Evolutionary conservation across 1,140 invertebrate species (phyloP), one percentile per base, ranked within the genome.

Genomic region (Hormaphis cornu): DNA sequence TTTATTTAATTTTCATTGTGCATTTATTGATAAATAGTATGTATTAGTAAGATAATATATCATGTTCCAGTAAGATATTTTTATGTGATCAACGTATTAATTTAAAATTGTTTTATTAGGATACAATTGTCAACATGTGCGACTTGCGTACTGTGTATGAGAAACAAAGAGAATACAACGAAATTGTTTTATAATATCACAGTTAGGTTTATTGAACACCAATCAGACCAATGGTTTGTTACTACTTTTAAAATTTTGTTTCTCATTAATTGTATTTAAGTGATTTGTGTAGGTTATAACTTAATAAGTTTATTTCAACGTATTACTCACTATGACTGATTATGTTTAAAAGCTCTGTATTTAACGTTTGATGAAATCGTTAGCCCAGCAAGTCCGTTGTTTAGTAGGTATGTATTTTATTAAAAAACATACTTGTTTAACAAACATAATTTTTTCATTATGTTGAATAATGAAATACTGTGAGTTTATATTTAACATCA

Each of bases 201-300:
- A 58, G 30, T 37, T 16, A 58, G 54, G 54, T 58, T 58, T 24
- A 40, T 24, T 58, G 54, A 58, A 58, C 54, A 58, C 54, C 54
- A 58, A 40, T 58, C 26, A 37, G 14, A 9, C 16, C 16, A 22
- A 24, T 3, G 0, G 22, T 58, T 56, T 40, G n/a, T 40, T 3
- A 14, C 22, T 37, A 37, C 37, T 35, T 56, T 22, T 18, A 35
- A 53, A 56, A 35, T 33, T 7, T 22, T 37, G 20, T 22, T 22
- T 58, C 4, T 16, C 20, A 37, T 56, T 37, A 40, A 58, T 14
- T 58, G 20, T 58, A 37, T 40, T 24, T 40, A 40, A 53, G 30
- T 33, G 9, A 20, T 54, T 33, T 12, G 10, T 0, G 0, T 54
- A 54, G 28, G 9, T 20, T 54, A 5, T 58, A 58, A 58, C 12